These are phyloP conservation scores for Tetraodon nigroviridis DNA, from an alignment of 2,113 vertebrate species.

Conservation along the genomic window DNA sequence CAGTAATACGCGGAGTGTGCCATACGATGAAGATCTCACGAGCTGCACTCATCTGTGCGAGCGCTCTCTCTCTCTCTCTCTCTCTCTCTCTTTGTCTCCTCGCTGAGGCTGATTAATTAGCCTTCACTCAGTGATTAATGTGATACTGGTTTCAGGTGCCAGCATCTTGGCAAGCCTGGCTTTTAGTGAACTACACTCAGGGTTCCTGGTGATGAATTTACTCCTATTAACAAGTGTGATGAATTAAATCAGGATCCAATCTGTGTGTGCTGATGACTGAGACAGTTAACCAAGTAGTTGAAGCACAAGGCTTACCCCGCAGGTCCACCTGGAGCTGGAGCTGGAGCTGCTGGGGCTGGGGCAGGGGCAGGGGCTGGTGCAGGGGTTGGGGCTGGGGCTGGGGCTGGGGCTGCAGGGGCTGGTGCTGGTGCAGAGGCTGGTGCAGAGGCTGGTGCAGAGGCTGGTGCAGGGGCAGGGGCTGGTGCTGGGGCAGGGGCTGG, in stretches of 20 bases:
- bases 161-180: slow-evolving; percentile 22
- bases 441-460: too few relatives aligned
- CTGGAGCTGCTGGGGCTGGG: background rate
- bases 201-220: too few relatives aligned
- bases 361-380: rapidly evolving
- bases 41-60: slow-evolving; percentile 28
- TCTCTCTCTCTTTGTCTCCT: slow-evolving; percentile 14
- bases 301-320: slow-evolving; percentile 43
- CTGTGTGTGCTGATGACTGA: background rate
- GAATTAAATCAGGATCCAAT: too few relatives aligned
- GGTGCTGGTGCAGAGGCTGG: background rate
- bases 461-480: too few relatives aligned
- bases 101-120: slow-evolving; percentile 53
- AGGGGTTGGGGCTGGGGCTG: rapidly evolving
- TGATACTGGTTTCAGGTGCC: slow-evolving; percentile 33
- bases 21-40: slow-evolving; percentile 41
- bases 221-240: too few relatives aligned
- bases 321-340: slow-evolving; percentile 24
- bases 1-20: slow-evolving; percentile 54
- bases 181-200: too few relatives aligned
- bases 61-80: slow-evolving; percentile 10
- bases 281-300: background rate
- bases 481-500: too few relatives aligned
- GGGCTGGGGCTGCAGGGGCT: background rate
- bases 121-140: slow-evolving; percentile 42